A percentile compares a stretch with the other conserved stretches of the same genome.
Conservation (phyloP, 2,797 vertebrate genomes). For the Halcyon smyrnensis region DNA sequence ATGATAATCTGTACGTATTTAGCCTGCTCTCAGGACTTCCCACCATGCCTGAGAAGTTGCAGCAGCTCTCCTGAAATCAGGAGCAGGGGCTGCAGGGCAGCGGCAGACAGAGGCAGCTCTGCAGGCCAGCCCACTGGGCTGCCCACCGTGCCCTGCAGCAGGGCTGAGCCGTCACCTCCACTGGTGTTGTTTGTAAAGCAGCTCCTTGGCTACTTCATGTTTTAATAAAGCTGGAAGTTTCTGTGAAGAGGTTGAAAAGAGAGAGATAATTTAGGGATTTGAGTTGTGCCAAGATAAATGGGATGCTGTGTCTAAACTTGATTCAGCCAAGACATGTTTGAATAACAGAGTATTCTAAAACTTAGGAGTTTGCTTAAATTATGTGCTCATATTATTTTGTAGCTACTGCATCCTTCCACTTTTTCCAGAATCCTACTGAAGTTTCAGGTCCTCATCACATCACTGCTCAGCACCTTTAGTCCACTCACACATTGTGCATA, state of each 20-base stretch:
- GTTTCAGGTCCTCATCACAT: neutral
- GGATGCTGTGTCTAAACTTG: slow-evolving; percentile 68
- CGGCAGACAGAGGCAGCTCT: neutral
- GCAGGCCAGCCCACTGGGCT: neutral
- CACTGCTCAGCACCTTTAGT: neutral
- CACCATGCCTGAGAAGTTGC: neutral
- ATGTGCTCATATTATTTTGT: neutral
- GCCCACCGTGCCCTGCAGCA: neutral
- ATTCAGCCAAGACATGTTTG: neutral
- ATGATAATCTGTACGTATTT: neutral
- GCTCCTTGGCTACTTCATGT: slow-evolving; percentile 39
- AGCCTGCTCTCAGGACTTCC: neutral
- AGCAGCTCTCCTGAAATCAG: neutral
- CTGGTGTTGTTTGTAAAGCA: neutral
- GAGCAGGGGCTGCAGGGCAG: neutral
- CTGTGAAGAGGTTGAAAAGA: slow-evolving; percentile 15
- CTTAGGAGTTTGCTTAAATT: slow-evolving; percentile 21
- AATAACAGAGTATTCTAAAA: slow-evolving; percentile 10
- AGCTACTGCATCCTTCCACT: neutral
- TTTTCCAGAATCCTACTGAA: neutral
- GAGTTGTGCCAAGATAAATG: slow-evolving; percentile 51
- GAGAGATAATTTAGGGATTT: slow-evolving; percentile 41
- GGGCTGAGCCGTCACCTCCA: neutral
- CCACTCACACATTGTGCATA: fast-evolving
- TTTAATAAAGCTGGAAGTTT: slow-evolving; percentile 47